Conservation (phyloP, 2,888 invertebrate species). For the Cheilosia impressa region DNA sequence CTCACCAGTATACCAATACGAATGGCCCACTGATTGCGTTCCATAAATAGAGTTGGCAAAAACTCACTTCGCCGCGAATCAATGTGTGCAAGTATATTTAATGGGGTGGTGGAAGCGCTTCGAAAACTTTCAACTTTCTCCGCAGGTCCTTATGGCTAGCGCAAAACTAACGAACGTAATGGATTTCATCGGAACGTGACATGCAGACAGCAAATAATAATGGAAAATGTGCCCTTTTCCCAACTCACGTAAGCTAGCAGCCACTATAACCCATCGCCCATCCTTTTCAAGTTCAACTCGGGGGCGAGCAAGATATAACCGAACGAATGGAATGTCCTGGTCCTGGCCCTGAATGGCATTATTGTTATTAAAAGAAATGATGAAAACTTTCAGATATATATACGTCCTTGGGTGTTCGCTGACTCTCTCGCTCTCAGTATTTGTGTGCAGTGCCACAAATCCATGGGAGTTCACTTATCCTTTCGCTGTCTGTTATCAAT, state of each 20-base stretch:
- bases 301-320: neutral
- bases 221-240: constrained; percentile 60
- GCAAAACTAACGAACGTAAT: constrained; percentile 72
- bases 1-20: neutral
- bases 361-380: constrained; percentile 71
- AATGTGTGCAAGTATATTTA: neutral
- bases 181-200: constrained; percentile 73
- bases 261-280: neutral
- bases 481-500: constrained; percentile 70
- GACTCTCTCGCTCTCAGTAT: constrained; percentile 7
- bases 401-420: constrained; percentile 21
- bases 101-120: neutral
- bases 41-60: neutral
- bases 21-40: constrained; percentile 50
- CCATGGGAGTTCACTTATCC: constrained; percentile 67
- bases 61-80: constrained; percentile 14
- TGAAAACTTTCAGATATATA: constrained; percentile 32
- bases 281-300: neutral
- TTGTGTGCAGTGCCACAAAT: constrained; percentile 51
- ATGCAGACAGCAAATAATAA: constrained; percentile 74
- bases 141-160: constrained; percentile 66
- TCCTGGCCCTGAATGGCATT: constrained; percentile 61
- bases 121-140: constrained; percentile 60
- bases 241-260: neutral
- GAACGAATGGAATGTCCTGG: constrained; percentile 49